Base-by-base conservation (phyloP, 2,888 invertebrate genomes). In the Pyrrhosoma nymphula region DNA sequence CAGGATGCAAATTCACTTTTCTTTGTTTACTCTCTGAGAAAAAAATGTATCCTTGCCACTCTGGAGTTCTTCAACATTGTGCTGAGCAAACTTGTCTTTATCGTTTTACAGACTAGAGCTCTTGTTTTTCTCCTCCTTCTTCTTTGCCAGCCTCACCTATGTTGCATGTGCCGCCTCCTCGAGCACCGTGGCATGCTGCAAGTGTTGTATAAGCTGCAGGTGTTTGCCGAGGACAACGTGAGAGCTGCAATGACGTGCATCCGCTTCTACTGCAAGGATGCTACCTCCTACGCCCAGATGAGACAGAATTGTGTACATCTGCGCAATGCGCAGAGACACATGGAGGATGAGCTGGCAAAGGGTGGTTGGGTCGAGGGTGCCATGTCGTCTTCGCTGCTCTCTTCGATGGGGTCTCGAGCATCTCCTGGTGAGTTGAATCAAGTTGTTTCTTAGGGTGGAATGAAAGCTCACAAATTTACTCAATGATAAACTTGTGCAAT, bases 221-320 rank as follows among this genome's bases (percentile, higher is more conserved):
- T 98, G 95, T 98, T 98, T 95, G 98, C 98, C 96, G 98, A 98
- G 75, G 98, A 98, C 97, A 98, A 98, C 95, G 97, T 98, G 75
- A 97, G 98, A 95, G 98, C 98, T 0, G 98, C 98, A 12, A 98
- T 98, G 97, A 98, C 98, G 0, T 98, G 98, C 96, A 98, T 98
- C 95, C 97, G 98, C 95, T 98, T 98, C 96, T 98, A 98, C 97
- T 97, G 98, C n/a, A 97, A 98, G 95, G 97, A 97, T 96, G 97
- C 97, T 16, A 97, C 97, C 2, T 97, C 97, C 90, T 98, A 98
- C 96, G 97, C 97, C 0, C 98, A 98, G 96, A 96, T 98, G 95
- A 97, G 97, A 90, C 96, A 96, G 1, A 97, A 97, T 96, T 96
- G 97, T n/a, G 97, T 97, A 96, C 97, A 97, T 96, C 96, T 98